Percentiles rank a stretch among this genome's conserved stretches.
Evolutionary conservation across 2,113 vertebrate species (phyloP).

Genomic region (Silurus glanis): DNA sequence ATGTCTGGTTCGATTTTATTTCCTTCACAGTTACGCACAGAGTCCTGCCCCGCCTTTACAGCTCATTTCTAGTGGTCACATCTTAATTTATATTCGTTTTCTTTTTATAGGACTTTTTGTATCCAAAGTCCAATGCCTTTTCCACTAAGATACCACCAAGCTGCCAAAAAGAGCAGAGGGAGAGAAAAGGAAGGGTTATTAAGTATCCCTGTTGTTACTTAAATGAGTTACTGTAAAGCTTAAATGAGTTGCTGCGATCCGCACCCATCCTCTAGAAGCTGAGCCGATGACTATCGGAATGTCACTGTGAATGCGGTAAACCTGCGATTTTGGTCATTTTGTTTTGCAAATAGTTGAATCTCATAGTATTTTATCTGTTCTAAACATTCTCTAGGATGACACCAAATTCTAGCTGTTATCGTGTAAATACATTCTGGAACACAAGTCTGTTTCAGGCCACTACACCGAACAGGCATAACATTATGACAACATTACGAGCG

Average conservation of each 20-base stretch:
- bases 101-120: too few relatives aligned
- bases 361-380: too few relatives aligned
- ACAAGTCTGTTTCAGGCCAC: neutral
- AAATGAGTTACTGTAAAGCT: too few relatives aligned
- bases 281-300: neutral
- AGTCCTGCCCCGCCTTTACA: neutral
- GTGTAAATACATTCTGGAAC: neutral
- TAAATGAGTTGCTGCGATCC: neutral
- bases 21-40: neutral
- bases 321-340: neutral
- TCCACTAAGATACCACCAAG: too few relatives aligned
- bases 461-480: neutral
- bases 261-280: neutral
- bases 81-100: too few relatives aligned
- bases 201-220: too few relatives aligned
- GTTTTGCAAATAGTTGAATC: neutral
- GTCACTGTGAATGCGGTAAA: neutral
- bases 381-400: too few relatives aligned
- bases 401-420: neutral
- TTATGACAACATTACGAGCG: too few relatives aligned
- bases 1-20: neutral
- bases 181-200: too few relatives aligned
- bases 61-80: neutral
- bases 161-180: too few relatives aligned
- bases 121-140: too few relatives aligned